A percentile compares a stretch with the other conserved stretches of the same genome.
phyloP scores from a whole-genome alignment of 2,113 vertebrate genomes.

The Pterocles gutturalis region DNA sequence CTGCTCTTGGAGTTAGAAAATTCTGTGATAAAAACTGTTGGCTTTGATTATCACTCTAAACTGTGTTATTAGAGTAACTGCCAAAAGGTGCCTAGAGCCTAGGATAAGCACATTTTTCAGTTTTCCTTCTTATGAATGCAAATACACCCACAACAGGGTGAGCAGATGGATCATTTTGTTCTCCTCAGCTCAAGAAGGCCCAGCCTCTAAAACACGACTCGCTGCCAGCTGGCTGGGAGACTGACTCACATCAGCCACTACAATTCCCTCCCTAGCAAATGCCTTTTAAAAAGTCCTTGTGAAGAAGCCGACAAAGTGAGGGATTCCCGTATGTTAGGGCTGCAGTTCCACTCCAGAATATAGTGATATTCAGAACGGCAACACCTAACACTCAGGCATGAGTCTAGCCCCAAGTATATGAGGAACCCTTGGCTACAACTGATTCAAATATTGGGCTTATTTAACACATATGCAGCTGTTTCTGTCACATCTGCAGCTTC shows the following conservation, averaged over 20 bases:
- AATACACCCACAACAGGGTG: constrained; percentile 27
- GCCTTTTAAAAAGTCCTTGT: background rate
- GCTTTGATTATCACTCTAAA: constrained; percentile 6
- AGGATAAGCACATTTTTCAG: constrained; percentile 42
- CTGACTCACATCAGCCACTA: constrained; percentile 9
- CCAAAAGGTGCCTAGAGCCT: constrained; percentile 43
- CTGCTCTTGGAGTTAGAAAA: background rate
- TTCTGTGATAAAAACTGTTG: constrained; percentile 29
- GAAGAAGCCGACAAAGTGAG: background rate
- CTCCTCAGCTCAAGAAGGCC: constrained; percentile 13
- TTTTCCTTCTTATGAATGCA: constrained; percentile 17
- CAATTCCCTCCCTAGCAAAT: background rate
- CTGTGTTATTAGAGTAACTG: constrained; percentile 31
- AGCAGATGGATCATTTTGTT: constrained; percentile 60
- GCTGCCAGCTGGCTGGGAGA: constrained; percentile 32
- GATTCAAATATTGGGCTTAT: background rate
- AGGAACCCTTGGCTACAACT: background rate
- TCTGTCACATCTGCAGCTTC: background rate
- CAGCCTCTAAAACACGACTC: background rate
- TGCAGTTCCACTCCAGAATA: background rate
- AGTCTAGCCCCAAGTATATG: rapidly evolving
- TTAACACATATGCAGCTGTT: background rate
- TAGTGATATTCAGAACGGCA: rapidly evolving
- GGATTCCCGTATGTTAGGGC: background rate
- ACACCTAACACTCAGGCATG: background rate